phyloP scores from a whole-genome alignment of 1,140 invertebrate genomes.

The Melitaea cinxia region DNA sequence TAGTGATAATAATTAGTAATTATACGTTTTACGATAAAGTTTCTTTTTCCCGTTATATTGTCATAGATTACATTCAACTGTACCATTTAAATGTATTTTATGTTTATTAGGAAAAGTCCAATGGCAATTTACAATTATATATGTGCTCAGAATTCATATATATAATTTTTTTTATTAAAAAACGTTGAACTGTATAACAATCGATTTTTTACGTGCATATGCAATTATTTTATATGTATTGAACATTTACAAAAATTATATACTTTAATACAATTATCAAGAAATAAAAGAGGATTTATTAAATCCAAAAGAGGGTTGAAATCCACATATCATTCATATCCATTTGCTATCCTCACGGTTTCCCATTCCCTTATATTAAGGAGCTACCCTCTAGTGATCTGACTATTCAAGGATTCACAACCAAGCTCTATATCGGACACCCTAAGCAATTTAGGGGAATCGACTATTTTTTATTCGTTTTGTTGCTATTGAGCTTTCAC shows the following conservation, averaged over 20 bases:
- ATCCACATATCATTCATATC: background rate
- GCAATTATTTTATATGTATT: no score
- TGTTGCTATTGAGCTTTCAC: conserved; percentile 21
- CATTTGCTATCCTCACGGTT: background rate
- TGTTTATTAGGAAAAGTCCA: no score
- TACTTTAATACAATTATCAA: background rate
- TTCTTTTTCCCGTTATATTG: background rate
- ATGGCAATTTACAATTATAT: no score
- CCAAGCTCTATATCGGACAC: conserved; percentile 17
- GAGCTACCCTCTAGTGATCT: background rate
- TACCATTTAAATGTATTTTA: no score
- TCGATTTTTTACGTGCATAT: no score
- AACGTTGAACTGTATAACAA: no score
- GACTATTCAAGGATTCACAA: conserved; percentile 18
- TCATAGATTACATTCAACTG: no score
- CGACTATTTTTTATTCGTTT: conserved; percentile 20
- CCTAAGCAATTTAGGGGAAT: conserved; percentile 23
- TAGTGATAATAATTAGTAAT: conserved; percentile 18
- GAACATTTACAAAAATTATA: no score
- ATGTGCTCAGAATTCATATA: no score
- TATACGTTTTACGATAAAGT: background rate
- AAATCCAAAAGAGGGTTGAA: background rate
- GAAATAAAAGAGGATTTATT: background rate
- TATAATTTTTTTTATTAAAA: no score
- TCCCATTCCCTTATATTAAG: conserved; percentile 7